Evolutionary conservation across 2,113 vertebrate genomes (phyloP), one percentile per base, ranked within the genome.

Genomic region (Gorsachius goisagi): DNA sequence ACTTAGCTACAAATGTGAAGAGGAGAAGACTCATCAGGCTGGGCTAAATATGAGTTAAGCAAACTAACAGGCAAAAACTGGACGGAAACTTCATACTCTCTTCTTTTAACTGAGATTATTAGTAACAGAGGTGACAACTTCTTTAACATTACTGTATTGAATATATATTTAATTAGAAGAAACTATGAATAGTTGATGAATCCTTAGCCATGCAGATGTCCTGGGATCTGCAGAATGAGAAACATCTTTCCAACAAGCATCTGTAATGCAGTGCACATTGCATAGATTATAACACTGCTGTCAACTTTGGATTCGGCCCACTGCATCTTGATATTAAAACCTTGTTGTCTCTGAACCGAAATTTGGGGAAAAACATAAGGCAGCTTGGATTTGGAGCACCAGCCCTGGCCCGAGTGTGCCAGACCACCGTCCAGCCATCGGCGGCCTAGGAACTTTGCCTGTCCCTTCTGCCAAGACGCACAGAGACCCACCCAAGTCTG

Each of bases 91-190:
- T 96, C 59, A 81, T 47, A 3, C 7, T 89, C 35, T 60, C 47
- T 91, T 88, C 27, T 88, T 91, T 91, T 82, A 47, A 76, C 21
- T 64, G 66, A 92, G 56, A 50, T 84, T 81, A 49, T 77, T 94
- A 81, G 35, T 80, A 49, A 77, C 75, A 88, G 82, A 86, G 69
- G 23, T 81, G 76, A 80, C 64, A 74, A 55, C 32, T 93, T 93
- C 41, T 93, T 75, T 56, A 81, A 22, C 12, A 15, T 52, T 63
- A 53, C 67, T 92, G 9, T 76, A 37, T 15, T 75, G 15, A 84
- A 6, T 90, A 77, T 50, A 18, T 94, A 81, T 90, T 81, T 93
- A 85, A 93, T 93, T 86, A 76, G 86, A 96, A 96, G 80, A 79
- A 77, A 45, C 67, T 88, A 67, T 83, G 71, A 95, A 72, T 96